These are phyloP conservation scores for Trididemnum clinides DNA, from an alignment of 23 tunicate genomes.

Conservation along the genomic window DNA sequence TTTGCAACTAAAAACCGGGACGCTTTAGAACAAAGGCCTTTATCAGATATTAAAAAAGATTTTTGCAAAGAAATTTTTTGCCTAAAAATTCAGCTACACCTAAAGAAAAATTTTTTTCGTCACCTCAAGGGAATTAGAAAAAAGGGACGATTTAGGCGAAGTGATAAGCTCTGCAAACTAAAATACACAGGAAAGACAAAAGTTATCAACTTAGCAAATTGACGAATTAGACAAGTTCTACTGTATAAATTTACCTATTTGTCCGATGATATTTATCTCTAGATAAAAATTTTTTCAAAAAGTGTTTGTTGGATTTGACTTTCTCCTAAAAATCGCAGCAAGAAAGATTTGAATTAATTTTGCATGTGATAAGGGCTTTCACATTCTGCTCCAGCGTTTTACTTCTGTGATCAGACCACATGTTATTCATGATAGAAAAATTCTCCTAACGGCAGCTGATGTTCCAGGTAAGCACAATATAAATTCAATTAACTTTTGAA, in stretches of 20 bases:
- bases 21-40: conserved; percentile 38
- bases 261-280: conserved; percentile 60
- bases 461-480: conserved; percentile 67
- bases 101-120: not conserved
- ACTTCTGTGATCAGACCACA: conserved; percentile 61
- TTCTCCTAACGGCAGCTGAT: conserved; percentile 60
- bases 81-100: not conserved
- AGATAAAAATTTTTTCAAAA: conserved; percentile 40
- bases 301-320: conserved; percentile 45
- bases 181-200: not conserved
- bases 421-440: conserved; percentile 54
- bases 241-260: not conserved
- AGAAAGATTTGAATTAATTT: conserved; percentile 40
- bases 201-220: not conserved
- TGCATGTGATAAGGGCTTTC: conserved; percentile 60
- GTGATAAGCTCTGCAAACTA: conserved; percentile 8
- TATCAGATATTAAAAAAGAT: conserved; percentile 7
- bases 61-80: conserved; percentile 18
- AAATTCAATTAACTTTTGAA: conserved; percentile 59
- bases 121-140: conserved; percentile 2
- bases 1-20: conserved; percentile 52
- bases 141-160: conserved; percentile 10
- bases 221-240: not conserved
- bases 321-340: conserved; percentile 63
- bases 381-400: conserved; percentile 62